Base-by-base conservation (phyloP, 2,113 vertebrate species). In the Tachysurus vachellii region DNA sequence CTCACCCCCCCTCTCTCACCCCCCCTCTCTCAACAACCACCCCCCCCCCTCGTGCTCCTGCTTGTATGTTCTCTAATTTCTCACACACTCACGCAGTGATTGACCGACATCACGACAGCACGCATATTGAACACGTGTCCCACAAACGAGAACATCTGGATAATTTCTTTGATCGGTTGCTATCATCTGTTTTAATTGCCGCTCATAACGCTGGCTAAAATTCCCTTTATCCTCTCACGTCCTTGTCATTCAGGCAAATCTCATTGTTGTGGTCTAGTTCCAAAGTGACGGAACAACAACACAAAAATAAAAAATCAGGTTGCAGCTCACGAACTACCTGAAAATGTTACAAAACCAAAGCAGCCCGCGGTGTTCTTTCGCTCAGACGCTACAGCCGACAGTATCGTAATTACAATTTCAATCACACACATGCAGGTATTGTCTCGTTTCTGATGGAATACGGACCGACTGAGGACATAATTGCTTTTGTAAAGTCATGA, bases 401-500 rank as follows among this genome's bases (percentile, higher is more conserved):
- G n/a, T 75, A 75, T 16, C 13, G 23, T 59, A 44, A 85, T 85
- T 75, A 59, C 68, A 75, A 75, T 85, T 73, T 71, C 66, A 73
- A 44, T 61, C 85, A 84, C 62, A 59, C 59, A 21, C n/a, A 42
- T 21, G 64, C 50, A 80, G 75, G 64, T 75, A 79, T 87, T 10
- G 42, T 77, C 83, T 75, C 54, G 19, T 54, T 62, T 28, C 17
- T 83, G 76, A 80, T 80, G 70, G 76, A 86, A 84, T 84, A 57
- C 64, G 54, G 66, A 87, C 66, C 71, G 68, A 82, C 56, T 12
- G n/a, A 66, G 56, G 85, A 76, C 54, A 85, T 89, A 87, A 89
- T 89, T 89, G 86, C 86, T 80, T 87, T 89, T 87, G 42, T 82
- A 64, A 89, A 77, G 26, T 82, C 83, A 85, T 89, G 86, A 85